phyloP scores from a whole-genome alignment of 2,888 invertebrate species.

The Cylindroiulus punctatus region DNA sequence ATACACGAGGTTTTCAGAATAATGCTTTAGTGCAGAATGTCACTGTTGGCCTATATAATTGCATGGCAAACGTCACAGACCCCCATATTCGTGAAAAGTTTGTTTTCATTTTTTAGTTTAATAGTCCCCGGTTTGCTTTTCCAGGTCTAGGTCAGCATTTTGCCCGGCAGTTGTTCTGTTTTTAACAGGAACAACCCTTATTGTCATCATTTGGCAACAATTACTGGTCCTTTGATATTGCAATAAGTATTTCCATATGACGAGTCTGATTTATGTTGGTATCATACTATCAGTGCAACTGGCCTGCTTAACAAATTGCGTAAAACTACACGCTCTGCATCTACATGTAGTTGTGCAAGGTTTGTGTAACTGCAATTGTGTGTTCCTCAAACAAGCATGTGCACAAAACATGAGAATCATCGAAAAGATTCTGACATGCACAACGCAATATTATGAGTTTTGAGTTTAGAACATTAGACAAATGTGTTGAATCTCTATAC shows the following conservation, averaged over 20 bases:
- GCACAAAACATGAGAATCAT: too few species aligned
- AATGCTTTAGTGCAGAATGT: background rate
- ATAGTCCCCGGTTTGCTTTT: background rate
- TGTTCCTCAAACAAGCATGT: too few species aligned
- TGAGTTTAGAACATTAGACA: too few species aligned
- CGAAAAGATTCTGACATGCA: too few species aligned
- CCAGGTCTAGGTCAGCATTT: constrained; percentile 26
- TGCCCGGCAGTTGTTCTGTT: background rate
- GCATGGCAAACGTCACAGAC: background rate
- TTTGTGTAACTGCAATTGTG: too few species aligned
- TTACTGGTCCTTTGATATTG: background rate
- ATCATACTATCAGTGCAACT: background rate
- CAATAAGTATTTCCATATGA: background rate
- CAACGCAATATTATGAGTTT: too few species aligned
- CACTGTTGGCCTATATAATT: constrained; percentile 3
- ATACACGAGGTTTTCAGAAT: background rate
- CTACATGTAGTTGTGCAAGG: background rate
- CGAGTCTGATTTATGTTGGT: background rate
- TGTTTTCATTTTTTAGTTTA: background rate
- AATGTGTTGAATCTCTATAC: too few species aligned
- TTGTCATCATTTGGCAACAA: background rate
- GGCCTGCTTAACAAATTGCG: background rate
- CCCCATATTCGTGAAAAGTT: background rate
- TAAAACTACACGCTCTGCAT: background rate
- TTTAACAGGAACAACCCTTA: background rate